phyloP scores from a whole-genome alignment of 2,113 vertebrate genomes.

The Coregonus clupeaformis region DNA sequence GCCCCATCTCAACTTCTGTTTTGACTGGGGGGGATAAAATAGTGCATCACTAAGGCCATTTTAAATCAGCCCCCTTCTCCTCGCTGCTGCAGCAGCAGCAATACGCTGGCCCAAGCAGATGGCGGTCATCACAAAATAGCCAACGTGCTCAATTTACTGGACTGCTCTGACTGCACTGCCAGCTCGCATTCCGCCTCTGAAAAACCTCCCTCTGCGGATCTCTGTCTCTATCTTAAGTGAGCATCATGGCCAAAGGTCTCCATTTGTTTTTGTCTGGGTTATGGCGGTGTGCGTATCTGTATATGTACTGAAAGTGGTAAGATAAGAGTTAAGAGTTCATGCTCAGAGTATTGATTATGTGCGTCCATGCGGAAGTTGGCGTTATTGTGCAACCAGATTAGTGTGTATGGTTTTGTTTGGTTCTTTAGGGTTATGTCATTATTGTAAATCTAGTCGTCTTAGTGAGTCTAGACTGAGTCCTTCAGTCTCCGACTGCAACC shows the following conservation, averaged over 20 bases:
- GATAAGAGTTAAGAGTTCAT: slow-evolving; percentile 21
- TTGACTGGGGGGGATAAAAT: slow-evolving; percentile 43
- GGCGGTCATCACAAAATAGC: slow-evolving; percentile 66
- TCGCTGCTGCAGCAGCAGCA: not conserved
- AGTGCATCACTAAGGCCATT: slow-evolving; percentile 50
- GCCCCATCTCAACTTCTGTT: slow-evolving; percentile 60
- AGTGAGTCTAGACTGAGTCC: too few relatives aligned
- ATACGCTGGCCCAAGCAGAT: slow-evolving; percentile 58
- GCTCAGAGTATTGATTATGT: slow-evolving; percentile 14
- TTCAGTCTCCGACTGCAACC: too few relatives aligned
- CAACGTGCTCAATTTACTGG: slow-evolving; percentile 64
- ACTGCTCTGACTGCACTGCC: slow-evolving; percentile 30
- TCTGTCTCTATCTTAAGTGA: slow-evolving; percentile 34
- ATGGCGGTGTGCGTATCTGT: slow-evolving; percentile 30
- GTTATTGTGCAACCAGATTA: too few relatives aligned
- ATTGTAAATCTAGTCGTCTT: too few relatives aligned
- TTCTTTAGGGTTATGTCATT: too few relatives aligned
- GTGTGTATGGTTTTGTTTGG: too few relatives aligned
- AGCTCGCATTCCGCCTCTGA: slow-evolving; percentile 36
- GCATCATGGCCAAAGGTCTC: slow-evolving; percentile 19
- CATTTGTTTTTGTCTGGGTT: slow-evolving; percentile 24
- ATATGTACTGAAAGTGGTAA: slow-evolving; percentile 22
- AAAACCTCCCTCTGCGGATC: slow-evolving; percentile 19
- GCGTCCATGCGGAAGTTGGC: too few relatives aligned
- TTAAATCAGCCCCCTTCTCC: slow-evolving; percentile 59